Percentiles rank a stretch among this genome's conserved stretches.
Evolutionary conservation across 2,888 invertebrate genomes (phyloP).

Genomic region (Pegoplata infirma): DNA sequence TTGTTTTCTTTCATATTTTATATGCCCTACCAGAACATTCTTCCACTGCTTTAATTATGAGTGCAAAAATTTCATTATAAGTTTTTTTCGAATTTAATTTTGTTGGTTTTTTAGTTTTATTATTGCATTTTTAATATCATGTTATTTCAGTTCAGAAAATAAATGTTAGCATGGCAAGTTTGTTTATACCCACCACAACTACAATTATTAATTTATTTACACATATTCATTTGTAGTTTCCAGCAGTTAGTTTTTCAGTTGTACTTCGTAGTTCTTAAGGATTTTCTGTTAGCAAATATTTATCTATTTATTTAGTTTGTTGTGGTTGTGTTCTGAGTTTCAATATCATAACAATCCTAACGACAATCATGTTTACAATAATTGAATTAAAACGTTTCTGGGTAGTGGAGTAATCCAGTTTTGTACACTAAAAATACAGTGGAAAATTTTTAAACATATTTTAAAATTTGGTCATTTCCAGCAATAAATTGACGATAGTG

Average conservation of each 20-base stretch:
- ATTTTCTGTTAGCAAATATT: background rate
- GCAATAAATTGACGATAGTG: too few species aligned
- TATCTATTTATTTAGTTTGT: background rate
- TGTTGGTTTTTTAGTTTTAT: too few species aligned
- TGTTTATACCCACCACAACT: slow-evolving; percentile 12
- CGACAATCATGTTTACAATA: slow-evolving; percentile 22
- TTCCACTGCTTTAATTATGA: too few species aligned
- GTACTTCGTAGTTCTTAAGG: background rate
- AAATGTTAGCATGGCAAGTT: slow-evolving; percentile 3
- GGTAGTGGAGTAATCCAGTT: background rate
- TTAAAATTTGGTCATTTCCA: too few species aligned
- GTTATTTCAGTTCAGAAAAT: slow-evolving; percentile 2
- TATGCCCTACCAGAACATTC: too few species aligned
- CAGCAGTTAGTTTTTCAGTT: background rate
- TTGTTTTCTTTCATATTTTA: too few species aligned
- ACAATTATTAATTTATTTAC: slow-evolving; percentile 40
- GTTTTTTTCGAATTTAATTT: too few species aligned
- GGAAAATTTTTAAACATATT: background rate
- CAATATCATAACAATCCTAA: slow-evolving; percentile 14
- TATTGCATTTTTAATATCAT: background rate
- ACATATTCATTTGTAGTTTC: slow-evolving; percentile 22
- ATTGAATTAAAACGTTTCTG: slow-evolving; percentile 39
- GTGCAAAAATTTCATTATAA: too few species aligned
- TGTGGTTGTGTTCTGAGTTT: background rate
- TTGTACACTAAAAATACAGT: background rate